Conservation (phyloP, 2,888 invertebrate species). For the Sarcophaga rosellei region DNA sequence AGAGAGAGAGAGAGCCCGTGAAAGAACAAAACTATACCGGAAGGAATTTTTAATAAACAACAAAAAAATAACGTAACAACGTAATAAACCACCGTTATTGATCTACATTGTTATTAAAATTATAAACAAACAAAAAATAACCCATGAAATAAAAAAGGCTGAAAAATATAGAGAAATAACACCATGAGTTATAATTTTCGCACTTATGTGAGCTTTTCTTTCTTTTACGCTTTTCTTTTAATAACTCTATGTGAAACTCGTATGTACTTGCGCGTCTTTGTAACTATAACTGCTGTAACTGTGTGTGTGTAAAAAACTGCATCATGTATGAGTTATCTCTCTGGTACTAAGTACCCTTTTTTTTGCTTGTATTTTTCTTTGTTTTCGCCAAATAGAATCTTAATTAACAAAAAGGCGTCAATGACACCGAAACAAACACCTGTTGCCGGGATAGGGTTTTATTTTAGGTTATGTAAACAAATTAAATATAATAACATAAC, state of each 20-base stretch:
- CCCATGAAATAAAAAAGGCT: not conserved
- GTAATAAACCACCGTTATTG: not conserved
- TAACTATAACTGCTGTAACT: not conserved
- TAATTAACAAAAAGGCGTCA: slow-evolving; percentile 53
- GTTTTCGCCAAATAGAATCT: slow-evolving; percentile 18
- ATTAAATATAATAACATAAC: not conserved
- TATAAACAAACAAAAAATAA: not conserved
- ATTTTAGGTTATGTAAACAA: slow-evolving; percentile 10
- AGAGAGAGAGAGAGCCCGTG: not conserved
- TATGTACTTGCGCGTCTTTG: not conserved
- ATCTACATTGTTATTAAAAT: no score
- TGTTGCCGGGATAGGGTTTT: slow-evolving; percentile 28
- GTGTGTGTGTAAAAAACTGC: not conserved
- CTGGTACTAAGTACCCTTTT: not conserved
- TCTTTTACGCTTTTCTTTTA: slow-evolving; percentile 42
- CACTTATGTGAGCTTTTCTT: slow-evolving; percentile 69
- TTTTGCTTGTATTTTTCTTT: not conserved
- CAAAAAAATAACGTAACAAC: not conserved
- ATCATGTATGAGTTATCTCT: not conserved
- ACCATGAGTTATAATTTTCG: slow-evolving; percentile 67
- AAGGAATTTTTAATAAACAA: not conserved
- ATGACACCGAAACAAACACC: slow-evolving; percentile 45
- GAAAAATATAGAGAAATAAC: not conserved
- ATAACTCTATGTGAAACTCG: slow-evolving; percentile 36
- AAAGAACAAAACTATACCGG: not conserved